Evolutionary conservation across 2,113 vertebrate genomes (phyloP), one percentile per base, ranked within the genome.

Genomic region (Prionailurus bengalensis): DNA sequence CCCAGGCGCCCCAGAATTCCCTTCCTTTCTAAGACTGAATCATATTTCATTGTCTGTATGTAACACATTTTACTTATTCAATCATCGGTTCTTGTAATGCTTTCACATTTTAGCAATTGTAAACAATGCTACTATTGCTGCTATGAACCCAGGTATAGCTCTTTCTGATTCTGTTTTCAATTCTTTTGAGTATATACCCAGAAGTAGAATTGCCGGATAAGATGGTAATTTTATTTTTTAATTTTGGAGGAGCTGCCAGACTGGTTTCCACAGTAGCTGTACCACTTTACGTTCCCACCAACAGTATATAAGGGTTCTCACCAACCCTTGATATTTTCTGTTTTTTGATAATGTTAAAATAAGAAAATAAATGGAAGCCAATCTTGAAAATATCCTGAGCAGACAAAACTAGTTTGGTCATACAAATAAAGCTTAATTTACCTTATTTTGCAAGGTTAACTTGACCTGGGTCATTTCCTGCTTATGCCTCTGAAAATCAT

Each of bases 191-290:
- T 85, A 17, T 83, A 39, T 61, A 48, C 13, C 17, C 36, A 36
- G 45, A 48, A 58, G 48, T 31, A 58, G 21, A 85, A 70, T 79
- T 48, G 17, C 61, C 58, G 36, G 42, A 36, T 58, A 70, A 48
- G 13, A 17, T 36, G 71, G 17, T 95, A 36, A 91, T 66, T 58
- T 89, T 68, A 45, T 65, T 93, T 93, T 92, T 48, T 85, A 79
- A 55, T 25, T 61, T 23, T 61, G 31, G 31, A 95, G 36, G 19
- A 66, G 42, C 27, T 39, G 17, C 12, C 2, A 4, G 25, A 8
- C 21, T 68, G 7, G 61, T 74, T 89, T 91, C 51, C 48, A 61
- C 13, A 39, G 88, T 61, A 25, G 4, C 25, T 39, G 19, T 25
- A 68, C 51, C 27, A 85, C 13, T 84, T 76, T 29, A 74, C 68